Conservation (phyloP, 2,888 invertebrate genomes). For the Norana najaformis region DNA sequence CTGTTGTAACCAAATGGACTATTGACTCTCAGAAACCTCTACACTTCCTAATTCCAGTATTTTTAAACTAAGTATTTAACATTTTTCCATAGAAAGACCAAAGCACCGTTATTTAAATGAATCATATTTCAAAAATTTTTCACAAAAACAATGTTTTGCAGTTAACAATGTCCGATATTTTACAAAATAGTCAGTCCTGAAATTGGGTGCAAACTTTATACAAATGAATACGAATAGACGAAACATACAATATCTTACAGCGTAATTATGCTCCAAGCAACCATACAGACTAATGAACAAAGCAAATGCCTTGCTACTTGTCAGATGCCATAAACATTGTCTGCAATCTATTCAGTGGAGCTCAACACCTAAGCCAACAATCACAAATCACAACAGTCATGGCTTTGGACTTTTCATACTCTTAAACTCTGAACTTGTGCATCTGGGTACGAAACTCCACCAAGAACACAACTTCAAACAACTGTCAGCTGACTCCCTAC, state of each 20-base stretch:
- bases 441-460: background rate
- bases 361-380: background rate
- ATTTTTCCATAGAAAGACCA: background rate
- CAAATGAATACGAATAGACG: constrained; percentile 6
- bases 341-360: background rate
- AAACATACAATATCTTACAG: background rate
- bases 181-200: constrained; percentile 13
- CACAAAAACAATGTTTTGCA: constrained; percentile 13
- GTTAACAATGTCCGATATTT: constrained; percentile 13
- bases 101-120: background rate
- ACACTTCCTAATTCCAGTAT: too few species aligned
- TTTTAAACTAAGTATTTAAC: too few species aligned
- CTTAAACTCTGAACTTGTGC: background rate
- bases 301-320: background rate
- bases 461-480: constrained; percentile 7
- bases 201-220: constrained; percentile 10
- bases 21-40: background rate
- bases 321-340: background rate
- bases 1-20: background rate
- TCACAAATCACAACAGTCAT: background rate
- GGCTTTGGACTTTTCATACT: background rate
- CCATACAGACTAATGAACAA: background rate
- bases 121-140: constrained; percentile 4
- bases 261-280: too few species aligned
- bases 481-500: background rate